Evolutionary conservation across 35 echinoderm and acorn worm species (phyloP), one percentile per base, ranked within the genome.

Genomic region (Apostichopus californicus): DNA sequence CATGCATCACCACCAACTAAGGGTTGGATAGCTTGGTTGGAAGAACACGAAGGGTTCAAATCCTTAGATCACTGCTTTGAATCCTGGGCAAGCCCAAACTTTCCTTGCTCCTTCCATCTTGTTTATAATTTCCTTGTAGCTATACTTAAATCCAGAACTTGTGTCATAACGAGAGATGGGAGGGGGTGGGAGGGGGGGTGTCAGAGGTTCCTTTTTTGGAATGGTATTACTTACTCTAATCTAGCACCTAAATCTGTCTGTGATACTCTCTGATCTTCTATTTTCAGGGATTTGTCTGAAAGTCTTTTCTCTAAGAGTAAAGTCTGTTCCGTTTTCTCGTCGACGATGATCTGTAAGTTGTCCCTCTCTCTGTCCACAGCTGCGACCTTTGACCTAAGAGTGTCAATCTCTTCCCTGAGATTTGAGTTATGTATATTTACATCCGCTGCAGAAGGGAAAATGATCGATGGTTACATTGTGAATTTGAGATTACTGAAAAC

Each of bases 321-420:
- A 25, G 94, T 56, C 83, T 94, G 94, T 61, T 96, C 97, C 1
- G 95, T 98, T 68, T 96, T 98, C 56, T 98, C 97, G 93, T 96
- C 97, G 8, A 98, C 95, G 10, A 91, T 89, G 8, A 94, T 98
- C 91, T 96, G 97, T 1, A 96, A 79, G 54, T 17, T 86, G 80
- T 96, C 94, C 78, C 95, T 98, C 72, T 96, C 97, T 28, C 93
- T 79, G 82, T 98, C 97, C 15, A 98, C 80, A 54, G 94, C 34
- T n/a, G 91, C 92, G 20, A 98, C 90, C 46, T 94, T 98, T 64
- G 87, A 90, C 56, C 96, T 93, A 9, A 98, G 77, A 6, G 91
- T 83, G 75, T 91, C 71, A 13, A 98, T 88, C 71, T 98, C 96
- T 60, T 98, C 92, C 73, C 94, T 83, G 8, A 95, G 59, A 10